Conservation (phyloP, 1,140 invertebrate genomes). For the Drosophila willistoni region DNA sequence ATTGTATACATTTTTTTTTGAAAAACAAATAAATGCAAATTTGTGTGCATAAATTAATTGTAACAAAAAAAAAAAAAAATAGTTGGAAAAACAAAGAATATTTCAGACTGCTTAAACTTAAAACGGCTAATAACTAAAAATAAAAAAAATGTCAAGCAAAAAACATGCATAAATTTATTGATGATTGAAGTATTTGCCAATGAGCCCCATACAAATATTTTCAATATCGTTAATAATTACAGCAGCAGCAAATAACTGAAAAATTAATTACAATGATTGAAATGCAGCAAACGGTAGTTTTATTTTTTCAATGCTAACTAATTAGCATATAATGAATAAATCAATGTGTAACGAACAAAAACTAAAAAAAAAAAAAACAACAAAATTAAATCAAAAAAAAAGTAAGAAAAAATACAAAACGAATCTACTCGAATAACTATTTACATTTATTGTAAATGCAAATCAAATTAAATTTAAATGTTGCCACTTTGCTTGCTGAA, state of each 20-base stretch:
- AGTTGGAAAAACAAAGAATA: constrained; percentile 4
- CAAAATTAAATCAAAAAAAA: background rate
- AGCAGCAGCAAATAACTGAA: background rate
- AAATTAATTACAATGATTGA: constrained; percentile 26
- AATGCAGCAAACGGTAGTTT: constrained; percentile 3
- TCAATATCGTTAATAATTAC: constrained; percentile 52
- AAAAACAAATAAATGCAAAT: background rate
- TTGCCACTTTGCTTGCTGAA: constrained; percentile 56
- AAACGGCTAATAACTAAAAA: background rate
- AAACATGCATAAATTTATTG: constrained; percentile 39
- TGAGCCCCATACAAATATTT: constrained; percentile 76
- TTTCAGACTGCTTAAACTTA: constrained; percentile 18
- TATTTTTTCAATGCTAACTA: constrained; percentile 10
- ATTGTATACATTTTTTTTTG: background rate
- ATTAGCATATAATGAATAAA: constrained; percentile 45
- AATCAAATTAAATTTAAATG: constrained; percentile 53
- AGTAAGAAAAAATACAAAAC: background rate
- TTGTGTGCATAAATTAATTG: constrained; percentile 3
- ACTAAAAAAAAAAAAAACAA: constrained; percentile 10
- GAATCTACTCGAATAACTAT: constrained; percentile 33
- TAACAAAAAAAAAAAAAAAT: constrained; percentile 21
- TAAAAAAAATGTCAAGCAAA: constrained; percentile 29
- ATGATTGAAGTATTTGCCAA: constrained; percentile 68
- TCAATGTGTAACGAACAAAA: constrained; percentile 22
- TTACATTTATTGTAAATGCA: constrained; percentile 6